Evolutionary conservation across 2,888 invertebrate genomes (phyloP), one percentile per base, ranked within the genome.

Genomic region (Cryptocephalus moraei): DNA sequence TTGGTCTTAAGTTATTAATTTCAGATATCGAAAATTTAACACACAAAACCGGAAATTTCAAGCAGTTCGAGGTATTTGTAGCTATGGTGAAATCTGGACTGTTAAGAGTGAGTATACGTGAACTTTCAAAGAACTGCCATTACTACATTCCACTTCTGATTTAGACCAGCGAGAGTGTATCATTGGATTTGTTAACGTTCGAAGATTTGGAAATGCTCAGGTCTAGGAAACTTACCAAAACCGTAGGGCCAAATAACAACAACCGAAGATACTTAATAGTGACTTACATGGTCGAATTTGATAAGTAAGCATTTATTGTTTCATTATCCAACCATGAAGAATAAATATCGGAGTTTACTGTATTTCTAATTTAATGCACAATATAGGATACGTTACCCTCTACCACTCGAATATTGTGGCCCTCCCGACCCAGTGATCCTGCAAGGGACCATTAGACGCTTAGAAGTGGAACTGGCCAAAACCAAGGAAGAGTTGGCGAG

Each of bases 1-100:
- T 11, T n/a, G n/a, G n/a, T 34, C 34, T 36, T 40, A 10, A 22
- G 22, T 31, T 43, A 11, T 32, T 9, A 8, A 6, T 58, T 61
- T 38, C 58, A 75, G 76, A 75, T 65, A 72, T 77, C 39, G 76
- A 77, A 67, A 75, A 72, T 57, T 62, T 76, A 46, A 77, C 76
- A 1, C 73, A 73, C 32, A 74, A 75, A 61, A 76, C 76, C 8
- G 77, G 77, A 41, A 76, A 75, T 62, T 77, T 70, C 58, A 77
- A 77, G 56, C 74, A 74, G 51, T 77, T 76, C 54, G 70, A 73
- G 51, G 71, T 75, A 32, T 77, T 77, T 58, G 62, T 73, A 8
- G 68, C 74, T 8, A 77, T 77, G 77, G 61, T 77, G 32, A 75
- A 73, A 61, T 75, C 75, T 10, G 76, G 75, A 39, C 60, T 77